A percentile compares a stretch with the other conserved stretches of the same genome.
Conservation (phyloP, 2,113 vertebrate species). For the Plestiodon gilberti region DNA sequence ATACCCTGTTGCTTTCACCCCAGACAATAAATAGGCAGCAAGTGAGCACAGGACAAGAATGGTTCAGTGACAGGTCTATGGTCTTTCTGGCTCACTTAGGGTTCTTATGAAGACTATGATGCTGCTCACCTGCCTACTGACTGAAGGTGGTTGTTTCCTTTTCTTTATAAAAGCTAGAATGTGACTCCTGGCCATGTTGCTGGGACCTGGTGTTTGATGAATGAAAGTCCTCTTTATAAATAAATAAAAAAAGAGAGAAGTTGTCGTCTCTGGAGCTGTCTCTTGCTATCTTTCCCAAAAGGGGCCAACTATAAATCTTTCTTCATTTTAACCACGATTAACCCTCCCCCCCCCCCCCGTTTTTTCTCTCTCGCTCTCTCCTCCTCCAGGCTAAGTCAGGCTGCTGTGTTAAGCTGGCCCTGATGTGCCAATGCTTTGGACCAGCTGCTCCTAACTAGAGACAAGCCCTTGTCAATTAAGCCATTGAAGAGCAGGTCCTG, state of each 20-base stretch:
- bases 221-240: conserved; percentile 79
- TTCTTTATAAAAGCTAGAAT: conserved; percentile 86
- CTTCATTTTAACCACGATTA: conserved; percentile 92
- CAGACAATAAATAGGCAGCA: conserved; percentile 6
- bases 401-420: conserved; percentile 95
- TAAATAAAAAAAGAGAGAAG: conserved; percentile 61
- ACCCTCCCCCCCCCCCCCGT: conserved; percentile 74
- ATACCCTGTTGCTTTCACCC: neutral
- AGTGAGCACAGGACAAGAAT: neutral
- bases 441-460: conserved; percentile 99
- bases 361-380: conserved; percentile 79
- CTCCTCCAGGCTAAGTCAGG: conserved; percentile 86
- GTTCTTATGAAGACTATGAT: conserved; percentile 71
- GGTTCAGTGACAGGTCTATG: conserved; percentile 37
- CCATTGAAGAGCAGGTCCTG: conserved; percentile 95
- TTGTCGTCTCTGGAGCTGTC: conserved; percentile 87
- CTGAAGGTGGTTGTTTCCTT: conserved; percentile 77
- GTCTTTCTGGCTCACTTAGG: conserved; percentile 6
- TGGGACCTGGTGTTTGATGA: conserved; percentile 79
- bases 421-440: conserved; percentile 94
- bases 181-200: conserved; percentile 77
- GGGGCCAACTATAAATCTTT: conserved; percentile 97
- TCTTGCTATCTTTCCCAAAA: conserved; percentile 87
- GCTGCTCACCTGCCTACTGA: conserved; percentile 96
- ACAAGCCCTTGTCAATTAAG: conserved; percentile 99